Evolutionary conservation across 53 echinoderm and acorn worm species (phyloP).

Genomic region (Holothuria leucospilota): DNA sequence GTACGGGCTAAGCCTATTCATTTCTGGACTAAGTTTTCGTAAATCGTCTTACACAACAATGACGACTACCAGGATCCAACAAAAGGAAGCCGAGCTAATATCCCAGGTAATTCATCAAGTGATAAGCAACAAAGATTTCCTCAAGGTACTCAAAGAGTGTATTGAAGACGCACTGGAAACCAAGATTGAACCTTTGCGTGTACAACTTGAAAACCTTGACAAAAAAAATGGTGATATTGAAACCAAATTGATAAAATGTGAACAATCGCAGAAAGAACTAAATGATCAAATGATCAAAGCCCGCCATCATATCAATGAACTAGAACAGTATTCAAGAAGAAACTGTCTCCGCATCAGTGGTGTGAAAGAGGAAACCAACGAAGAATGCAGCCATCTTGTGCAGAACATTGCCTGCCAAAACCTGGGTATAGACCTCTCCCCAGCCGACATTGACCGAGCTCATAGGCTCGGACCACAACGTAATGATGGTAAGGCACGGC

Average conservation of each 20-base stretch:
- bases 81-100: neutral
- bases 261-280: neutral
- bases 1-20: too few species aligned
- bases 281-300: neutral
- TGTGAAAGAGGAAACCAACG: neutral
- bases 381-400: neutral
- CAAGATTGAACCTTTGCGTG: neutral
- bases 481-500: neutral
- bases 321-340: conserved; percentile 7
- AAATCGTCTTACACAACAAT: neutral
- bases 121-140: neutral
- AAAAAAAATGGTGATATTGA: neutral
- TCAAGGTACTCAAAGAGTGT: neutral
- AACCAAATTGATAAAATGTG: neutral
- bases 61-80: neutral
- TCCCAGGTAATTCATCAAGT: conserved; percentile 22
- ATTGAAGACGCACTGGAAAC: conserved; percentile 12
- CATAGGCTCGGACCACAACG: neutral
- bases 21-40: too few species aligned
- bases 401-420: neutral
- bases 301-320: neutral
- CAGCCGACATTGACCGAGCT: conserved; percentile 8
- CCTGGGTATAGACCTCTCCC: neutral
- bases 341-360: neutral
- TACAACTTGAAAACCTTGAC: neutral